phyloP scores from a whole-genome alignment of 2,888 invertebrate genomes.

The Marronus borbonicus region DNA sequence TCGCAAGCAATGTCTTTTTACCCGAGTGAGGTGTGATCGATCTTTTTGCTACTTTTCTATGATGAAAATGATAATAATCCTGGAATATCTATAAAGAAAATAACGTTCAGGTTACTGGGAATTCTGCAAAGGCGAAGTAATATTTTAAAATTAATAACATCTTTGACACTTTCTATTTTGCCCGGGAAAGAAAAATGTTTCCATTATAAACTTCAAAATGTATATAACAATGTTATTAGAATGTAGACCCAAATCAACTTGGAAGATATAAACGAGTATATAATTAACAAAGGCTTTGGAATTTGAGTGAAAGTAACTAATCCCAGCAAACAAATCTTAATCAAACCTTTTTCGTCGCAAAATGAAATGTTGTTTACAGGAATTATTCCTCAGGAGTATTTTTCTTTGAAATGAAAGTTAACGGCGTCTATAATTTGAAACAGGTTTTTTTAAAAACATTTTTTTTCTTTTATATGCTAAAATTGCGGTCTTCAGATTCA shows the following conservation, averaged over 20 bases:
- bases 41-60: conserved; percentile 84
- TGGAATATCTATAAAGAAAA: conserved; percentile 83
- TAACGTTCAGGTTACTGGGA: too few species aligned
- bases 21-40: conserved; percentile 81
- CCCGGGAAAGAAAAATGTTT: not conserved
- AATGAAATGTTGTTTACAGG: not conserved
- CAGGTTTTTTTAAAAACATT: not conserved
- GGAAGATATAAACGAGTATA: not conserved
- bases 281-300: not conserved
- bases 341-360: not conserved
- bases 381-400: not conserved
- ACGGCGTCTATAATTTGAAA: not conserved
- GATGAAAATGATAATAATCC: conserved; percentile 89
- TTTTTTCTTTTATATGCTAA: conserved; percentile 4
- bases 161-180: not conserved
- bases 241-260: not conserved
- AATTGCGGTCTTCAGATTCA: not conserved
- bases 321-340: not conserved
- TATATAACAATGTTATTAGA: not conserved
- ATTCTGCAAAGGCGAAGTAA: too few species aligned
- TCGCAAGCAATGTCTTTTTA: conserved; percentile 80
- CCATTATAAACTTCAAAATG: conserved; percentile 2
- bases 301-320: not conserved
- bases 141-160: too few species aligned
- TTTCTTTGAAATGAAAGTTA: not conserved